These are phyloP conservation scores for Archips xylosteana DNA, from an alignment of 2,888 invertebrate species.

Conservation along the genomic window DNA sequence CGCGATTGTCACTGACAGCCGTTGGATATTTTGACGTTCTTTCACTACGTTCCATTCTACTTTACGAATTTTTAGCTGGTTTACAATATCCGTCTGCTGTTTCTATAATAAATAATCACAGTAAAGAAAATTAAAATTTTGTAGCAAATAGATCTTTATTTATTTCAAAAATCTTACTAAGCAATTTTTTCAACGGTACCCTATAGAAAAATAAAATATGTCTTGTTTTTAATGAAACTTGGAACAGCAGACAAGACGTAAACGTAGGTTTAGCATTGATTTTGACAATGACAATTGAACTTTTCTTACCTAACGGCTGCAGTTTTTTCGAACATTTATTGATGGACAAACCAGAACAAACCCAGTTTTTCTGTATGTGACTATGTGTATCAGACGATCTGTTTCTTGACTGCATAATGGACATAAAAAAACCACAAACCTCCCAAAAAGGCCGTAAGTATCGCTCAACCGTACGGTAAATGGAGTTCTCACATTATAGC, in stretches of 20 bases:
- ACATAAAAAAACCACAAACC: conserved; percentile 55
- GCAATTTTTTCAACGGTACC: no score
- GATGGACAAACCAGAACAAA: neutral
- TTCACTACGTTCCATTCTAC: neutral
- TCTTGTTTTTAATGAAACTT: no score
- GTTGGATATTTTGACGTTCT: neutral
- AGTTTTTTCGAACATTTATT: conserved; percentile 22
- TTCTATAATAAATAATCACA: no score
- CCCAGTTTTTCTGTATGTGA: conserved; percentile 23
- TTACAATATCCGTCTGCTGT: no score
- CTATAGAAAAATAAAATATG: no score
- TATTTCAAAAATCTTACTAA: no score
- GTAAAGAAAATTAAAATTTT: no score
- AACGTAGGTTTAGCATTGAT: conserved; percentile 7
- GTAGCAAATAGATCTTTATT: no score
- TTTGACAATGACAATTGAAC: conserved; percentile 14
- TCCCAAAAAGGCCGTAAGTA: conserved; percentile 64
- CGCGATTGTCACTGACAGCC: neutral
- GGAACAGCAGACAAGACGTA: no score
- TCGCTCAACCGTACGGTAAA: neutral
- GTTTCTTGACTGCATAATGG: conserved; percentile 53
- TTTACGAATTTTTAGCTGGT: no score
- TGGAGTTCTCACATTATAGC: neutral
- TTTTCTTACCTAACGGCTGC: conserved; percentile 26
- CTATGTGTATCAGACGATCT: conserved; percentile 1